Base-by-base conservation (phyloP, 1,140 invertebrate species). In the Elymnias hypermnestra region DNA sequence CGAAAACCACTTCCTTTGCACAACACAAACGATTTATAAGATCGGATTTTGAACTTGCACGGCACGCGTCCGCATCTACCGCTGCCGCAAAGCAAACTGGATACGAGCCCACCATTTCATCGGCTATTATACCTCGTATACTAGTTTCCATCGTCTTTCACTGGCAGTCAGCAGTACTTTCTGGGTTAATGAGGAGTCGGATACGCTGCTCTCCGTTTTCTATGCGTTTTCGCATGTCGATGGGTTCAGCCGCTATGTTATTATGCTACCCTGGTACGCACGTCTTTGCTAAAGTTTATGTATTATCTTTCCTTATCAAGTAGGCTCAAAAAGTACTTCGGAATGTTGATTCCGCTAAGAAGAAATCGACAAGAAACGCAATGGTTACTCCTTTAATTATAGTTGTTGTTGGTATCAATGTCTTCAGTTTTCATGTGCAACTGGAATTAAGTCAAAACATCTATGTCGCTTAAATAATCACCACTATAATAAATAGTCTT, bases 61-160 rank as follows among this genome's bases (percentile, higher is more conserved):
- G 25, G 23, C 41, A 57, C 53, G 64, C 74, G 63, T 62, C 54
- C 65, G 57, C 40, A 38, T 42, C 50, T 40, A 19, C 42, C 44
- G 50, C 57, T 53, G 56, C 38, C 67, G 55, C 63, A 45, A 41
- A 49, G 60, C 37, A 23, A 54, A 83, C 77, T 79, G 75, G 63
- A 63, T 50, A 44, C 51, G 64, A 51, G 50, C 23, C 49, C 44
- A 52, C 42, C 45, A 35, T 57, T 36, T 51, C 57, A 50, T 57
- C 39, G 53, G 53, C 70, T 75, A 82, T 77, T 79, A 77, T 79
- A 83, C 75, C 68, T 76, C 67, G 63, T 69, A 76, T 72, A 75
- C 72, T 75, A 76, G 68, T 71, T 75, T 73, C 64, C 71, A 66
- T 72, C 71, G 71, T 79, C 78, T 83, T 79, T 83, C 78, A 79